A percentile compares a stretch with the other conserved stretches of the same genome.
Conservation (phyloP, 2,797 vertebrate genomes). For the Rhyacichthys aspro region DNA sequence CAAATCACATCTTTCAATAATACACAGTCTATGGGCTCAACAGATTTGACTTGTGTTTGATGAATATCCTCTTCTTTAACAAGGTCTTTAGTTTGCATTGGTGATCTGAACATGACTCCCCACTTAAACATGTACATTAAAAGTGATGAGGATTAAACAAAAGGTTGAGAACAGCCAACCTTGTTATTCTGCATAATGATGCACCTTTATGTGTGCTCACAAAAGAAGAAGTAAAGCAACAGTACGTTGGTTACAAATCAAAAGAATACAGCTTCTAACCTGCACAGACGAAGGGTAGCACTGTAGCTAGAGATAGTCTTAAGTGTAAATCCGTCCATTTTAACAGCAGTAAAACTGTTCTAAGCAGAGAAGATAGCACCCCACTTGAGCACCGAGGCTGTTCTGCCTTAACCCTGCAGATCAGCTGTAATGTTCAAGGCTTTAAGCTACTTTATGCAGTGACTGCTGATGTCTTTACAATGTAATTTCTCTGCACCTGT, state of each 20-base stretch:
- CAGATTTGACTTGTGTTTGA: too few species aligned
- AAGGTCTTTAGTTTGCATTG: constrained; percentile 33
- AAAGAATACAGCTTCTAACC: constrained; percentile 3
- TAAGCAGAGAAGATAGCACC: constrained; percentile 22
- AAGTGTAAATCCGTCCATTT: constrained; percentile 43
- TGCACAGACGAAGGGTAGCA: neutral
- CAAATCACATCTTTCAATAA: too few species aligned
- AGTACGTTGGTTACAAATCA: neutral
- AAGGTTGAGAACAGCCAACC: constrained; percentile 10
- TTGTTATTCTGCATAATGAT: constrained; percentile 22
- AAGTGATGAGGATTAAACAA: constrained; percentile 13
- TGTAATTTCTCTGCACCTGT: constrained; percentile 34
- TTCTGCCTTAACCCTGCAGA: constrained; percentile 64
- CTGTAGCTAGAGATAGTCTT: neutral
- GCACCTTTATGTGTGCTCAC: constrained; percentile 20
- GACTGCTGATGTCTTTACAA: constrained; percentile 59
- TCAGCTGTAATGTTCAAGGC: constrained; percentile 62
- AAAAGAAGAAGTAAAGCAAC: constrained; percentile 11
- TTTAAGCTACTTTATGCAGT: constrained; percentile 58
- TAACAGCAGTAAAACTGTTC: constrained; percentile 29
- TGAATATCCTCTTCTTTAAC: too few species aligned
- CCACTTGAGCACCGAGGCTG: constrained; percentile 52
- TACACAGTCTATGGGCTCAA: too few species aligned
- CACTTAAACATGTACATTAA: constrained; percentile 26
- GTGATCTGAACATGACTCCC: constrained; percentile 45